Percentiles rank a stretch among this genome's conserved stretches.
phyloP scores from a whole-genome alignment of 2,113 vertebrate species.

The Cardinalis cardinalis region DNA sequence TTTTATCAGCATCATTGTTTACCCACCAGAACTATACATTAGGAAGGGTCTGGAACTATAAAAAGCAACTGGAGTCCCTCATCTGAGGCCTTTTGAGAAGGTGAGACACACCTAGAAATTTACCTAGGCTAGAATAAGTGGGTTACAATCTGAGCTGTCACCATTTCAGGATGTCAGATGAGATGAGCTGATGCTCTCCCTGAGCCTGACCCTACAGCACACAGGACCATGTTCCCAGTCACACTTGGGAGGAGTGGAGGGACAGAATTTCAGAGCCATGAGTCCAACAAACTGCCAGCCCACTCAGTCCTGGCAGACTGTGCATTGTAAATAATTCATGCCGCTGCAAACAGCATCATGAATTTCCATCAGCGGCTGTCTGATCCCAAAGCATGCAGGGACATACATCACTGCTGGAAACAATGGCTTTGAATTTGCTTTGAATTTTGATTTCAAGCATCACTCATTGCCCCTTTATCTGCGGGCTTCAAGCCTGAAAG shows the following conservation, averaged over 20 bases:
- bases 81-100: neutral
- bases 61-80: neutral
- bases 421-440: neutral
- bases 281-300: neutral
- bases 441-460: conserved; percentile 15
- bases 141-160: neutral
- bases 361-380: conserved; percentile 28
- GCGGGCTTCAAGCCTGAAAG: neutral
- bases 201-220: neutral
- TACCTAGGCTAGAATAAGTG: neutral
- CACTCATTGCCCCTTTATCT: neutral
- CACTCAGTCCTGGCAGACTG: neutral
- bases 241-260: rapidly evolving
- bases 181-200: neutral
- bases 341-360: neutral
- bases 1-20: neutral
- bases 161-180: neutral
- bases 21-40: neutral
- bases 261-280: rapidly evolving
- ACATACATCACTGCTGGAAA: neutral
- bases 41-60: neutral
- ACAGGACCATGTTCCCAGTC: neutral
- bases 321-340: neutral
- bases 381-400: neutral
- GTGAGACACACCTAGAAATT: neutral